A percentile compares a stretch with the other conserved stretches of the same genome.
These are phyloP conservation scores for Amblyjoppa fuscipennis DNA, from an alignment of 2,888 invertebrate genomes.

Conservation along the genomic window DNA sequence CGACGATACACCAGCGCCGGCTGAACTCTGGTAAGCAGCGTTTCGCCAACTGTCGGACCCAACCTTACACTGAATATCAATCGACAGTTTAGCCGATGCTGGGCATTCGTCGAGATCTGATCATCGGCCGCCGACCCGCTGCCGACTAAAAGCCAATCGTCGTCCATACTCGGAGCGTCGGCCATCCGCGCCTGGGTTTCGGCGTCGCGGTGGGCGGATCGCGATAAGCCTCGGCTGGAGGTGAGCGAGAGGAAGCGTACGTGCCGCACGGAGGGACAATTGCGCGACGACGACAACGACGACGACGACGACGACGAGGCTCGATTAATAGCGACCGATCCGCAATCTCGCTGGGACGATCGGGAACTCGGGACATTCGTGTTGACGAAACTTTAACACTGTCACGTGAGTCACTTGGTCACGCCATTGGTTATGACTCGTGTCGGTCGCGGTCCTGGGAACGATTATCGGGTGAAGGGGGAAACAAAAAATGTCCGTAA, in stretches of 20 bases:
- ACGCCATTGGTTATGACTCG: conserved; percentile 35
- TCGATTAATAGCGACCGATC: conserved; percentile 75
- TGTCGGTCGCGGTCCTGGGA: too few relatives aligned
- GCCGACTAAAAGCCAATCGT: too few relatives aligned
- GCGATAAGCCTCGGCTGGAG: conserved; percentile 66
- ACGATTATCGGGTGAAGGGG: background rate
- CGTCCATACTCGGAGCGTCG: too few relatives aligned
- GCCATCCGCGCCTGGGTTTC: background rate
- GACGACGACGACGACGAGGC: conserved; percentile 56
- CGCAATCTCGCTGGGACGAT: conserved; percentile 71
- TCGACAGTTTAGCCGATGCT: too few relatives aligned
- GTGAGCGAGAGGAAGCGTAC: conserved; percentile 55
- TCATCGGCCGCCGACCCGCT: too few relatives aligned
- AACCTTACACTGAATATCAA: too few relatives aligned
- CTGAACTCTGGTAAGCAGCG: too few relatives aligned
- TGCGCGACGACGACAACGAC: conserved; percentile 40
- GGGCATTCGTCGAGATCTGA: too few relatives aligned
- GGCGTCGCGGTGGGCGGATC: conserved; percentile 65
- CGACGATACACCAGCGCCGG: too few relatives aligned
- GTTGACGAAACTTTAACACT: conserved; percentile 41
- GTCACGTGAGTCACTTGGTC: conserved; percentile 36
- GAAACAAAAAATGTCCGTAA: background rate
- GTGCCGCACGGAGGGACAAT: conserved; percentile 29
- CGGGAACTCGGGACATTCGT: conserved; percentile 49
- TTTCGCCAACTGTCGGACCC: too few relatives aligned